phyloP scores from a whole-genome alignment of 2,888 invertebrate genomes.

The Phortica magna region DNA sequence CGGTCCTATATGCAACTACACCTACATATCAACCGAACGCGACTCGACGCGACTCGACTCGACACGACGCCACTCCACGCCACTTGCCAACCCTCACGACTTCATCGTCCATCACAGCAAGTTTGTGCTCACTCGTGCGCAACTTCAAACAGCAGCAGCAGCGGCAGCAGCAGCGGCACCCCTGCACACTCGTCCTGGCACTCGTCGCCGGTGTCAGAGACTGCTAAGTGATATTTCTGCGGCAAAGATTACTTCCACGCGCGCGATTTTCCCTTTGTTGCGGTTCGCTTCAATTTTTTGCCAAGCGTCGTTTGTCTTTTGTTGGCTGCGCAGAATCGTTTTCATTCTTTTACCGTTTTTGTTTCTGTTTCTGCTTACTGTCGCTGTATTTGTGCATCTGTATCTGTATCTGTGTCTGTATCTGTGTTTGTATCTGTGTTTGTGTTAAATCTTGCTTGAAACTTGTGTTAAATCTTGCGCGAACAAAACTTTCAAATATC shows the following conservation, averaged over 20 bases:
- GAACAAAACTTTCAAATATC: constrained; percentile 41
- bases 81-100: background rate
- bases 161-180: constrained; percentile 54
- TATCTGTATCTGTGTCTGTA: background rate
- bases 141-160: constrained; percentile 23
- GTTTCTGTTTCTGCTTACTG: background rate
- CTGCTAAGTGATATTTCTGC: constrained; percentile 25
- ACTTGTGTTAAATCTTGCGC: constrained; percentile 33
- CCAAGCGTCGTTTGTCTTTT: constrained; percentile 13
- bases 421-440: background rate
- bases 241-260: constrained; percentile 28
- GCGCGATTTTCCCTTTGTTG: constrained; percentile 29
- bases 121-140: constrained; percentile 64
- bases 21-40: background rate
- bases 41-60: background rate
- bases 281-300: background rate
- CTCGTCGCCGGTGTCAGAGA: background rate
- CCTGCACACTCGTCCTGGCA: constrained; percentile 41
- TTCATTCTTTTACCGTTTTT: background rate
- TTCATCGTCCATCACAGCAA: background rate
- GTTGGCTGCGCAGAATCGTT: background rate
- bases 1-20: background rate
- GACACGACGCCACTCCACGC: background rate
- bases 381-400: background rate
- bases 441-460: background rate